Evolutionary conservation across 2,888 invertebrate species (phyloP).

Genomic region (Junonia oenone): DNA sequence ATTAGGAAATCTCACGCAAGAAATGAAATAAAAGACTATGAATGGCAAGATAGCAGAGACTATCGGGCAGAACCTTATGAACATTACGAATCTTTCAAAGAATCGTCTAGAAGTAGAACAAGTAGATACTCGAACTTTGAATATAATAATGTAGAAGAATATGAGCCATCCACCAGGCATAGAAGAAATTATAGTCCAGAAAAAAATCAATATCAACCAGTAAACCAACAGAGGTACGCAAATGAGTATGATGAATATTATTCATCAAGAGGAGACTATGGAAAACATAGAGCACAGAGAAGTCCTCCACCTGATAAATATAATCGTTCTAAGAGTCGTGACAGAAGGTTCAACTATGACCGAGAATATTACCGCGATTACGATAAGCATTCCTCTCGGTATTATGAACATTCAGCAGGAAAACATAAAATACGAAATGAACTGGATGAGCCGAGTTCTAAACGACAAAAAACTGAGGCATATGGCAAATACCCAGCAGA

Average conservation of each 20-base stretch:
- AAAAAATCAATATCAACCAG: no score
- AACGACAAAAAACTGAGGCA: conserved; percentile 43
- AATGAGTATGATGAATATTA: conserved; percentile 35
- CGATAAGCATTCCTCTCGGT: conserved; percentile 30
- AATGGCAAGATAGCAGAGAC: conserved; percentile 9
- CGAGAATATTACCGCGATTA: conserved; percentile 34
- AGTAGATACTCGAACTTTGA: conserved; percentile 36
- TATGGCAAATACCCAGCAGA: conserved; percentile 18
- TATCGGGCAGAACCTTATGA: conserved; percentile 8
- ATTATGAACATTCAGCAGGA: conserved; percentile 31
- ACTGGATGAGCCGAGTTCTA: conserved; percentile 45
- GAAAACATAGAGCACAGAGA: conserved; percentile 38
- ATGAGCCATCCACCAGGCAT: conserved; percentile 37
- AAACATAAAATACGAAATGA: conserved; percentile 46
- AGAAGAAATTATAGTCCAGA: conserved; percentile 43
- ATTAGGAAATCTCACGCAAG: conserved; percentile 25
- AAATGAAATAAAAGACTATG: neutral
- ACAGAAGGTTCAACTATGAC: conserved; percentile 34
- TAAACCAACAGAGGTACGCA: conserved; percentile 20
- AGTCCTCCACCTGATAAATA: conserved; percentile 47
- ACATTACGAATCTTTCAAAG: conserved; percentile 16
- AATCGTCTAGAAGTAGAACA: conserved; percentile 30
- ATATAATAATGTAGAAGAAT: conserved; percentile 39
- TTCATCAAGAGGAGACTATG: conserved; percentile 35
- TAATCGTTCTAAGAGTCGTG: conserved; percentile 34